These are phyloP conservation scores for Lepidotrigona ventralis DNA, from an alignment of 1,140 invertebrate species.

Conservation along the genomic window DNA sequence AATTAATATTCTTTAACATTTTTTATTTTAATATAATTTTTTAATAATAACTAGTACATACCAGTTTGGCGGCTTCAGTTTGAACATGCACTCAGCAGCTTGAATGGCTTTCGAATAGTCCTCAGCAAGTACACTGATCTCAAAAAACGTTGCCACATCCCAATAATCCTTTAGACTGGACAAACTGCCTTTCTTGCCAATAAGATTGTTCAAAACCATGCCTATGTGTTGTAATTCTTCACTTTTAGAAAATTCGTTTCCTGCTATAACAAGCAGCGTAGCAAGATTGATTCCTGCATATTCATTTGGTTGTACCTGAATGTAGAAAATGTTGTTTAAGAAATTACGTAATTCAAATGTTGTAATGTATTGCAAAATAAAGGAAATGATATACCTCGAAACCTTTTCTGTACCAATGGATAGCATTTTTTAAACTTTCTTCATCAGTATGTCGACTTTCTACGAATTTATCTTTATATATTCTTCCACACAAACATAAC, in stretches of 20 bases:
- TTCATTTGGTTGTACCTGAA: conserved; percentile 97
- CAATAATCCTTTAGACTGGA: conserved; percentile 97
- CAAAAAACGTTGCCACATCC: conserved; percentile 99
- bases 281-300: conserved; percentile 99
- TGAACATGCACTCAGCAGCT: conserved; percentile 99
- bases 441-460: conserved; percentile 95
- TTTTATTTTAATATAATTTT: not conserved
- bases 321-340: conserved; percentile 17
- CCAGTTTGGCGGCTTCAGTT: conserved; percentile 99
- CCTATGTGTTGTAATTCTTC: conserved; percentile 95
- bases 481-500: conserved; percentile 98
- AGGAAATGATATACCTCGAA: conserved; percentile 84
- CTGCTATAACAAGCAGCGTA: conserved; percentile 97
- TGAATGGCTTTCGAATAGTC: conserved; percentile 98
- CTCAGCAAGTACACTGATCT: conserved; percentile 98
- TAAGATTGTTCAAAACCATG: conserved; percentile 97
- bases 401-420: conserved; percentile 98
- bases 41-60: conserved; percentile 66
- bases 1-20: not conserved
- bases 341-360: not conserved
- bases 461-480: conserved; percentile 99
- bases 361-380: not conserved
- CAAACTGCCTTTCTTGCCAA: conserved; percentile 98
- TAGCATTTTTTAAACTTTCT: conserved; percentile 94
- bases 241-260: conserved; percentile 96